Conservation (phyloP, 1,140 invertebrate genomes). For the Anagrus nilaparvatae region DNA sequence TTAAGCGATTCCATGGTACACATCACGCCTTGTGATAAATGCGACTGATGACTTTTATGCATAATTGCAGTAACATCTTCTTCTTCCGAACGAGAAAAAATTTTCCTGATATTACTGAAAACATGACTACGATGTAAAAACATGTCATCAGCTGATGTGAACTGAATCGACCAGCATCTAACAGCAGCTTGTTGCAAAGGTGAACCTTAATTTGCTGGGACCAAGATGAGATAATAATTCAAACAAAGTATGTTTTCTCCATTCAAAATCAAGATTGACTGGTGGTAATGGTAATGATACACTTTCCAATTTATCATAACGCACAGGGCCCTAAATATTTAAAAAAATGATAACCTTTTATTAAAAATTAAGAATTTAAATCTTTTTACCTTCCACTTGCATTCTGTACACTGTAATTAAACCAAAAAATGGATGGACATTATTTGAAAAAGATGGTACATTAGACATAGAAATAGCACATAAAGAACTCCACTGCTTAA, state of each 20-base stretch:
- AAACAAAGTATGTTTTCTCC: slow-evolving; percentile 49
- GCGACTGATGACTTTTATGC: slow-evolving; percentile 51
- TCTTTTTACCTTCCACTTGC: slow-evolving; percentile 58
- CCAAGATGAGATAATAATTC: slow-evolving; percentile 69
- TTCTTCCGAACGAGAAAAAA: slow-evolving; percentile 86
- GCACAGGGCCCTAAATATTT: slow-evolving; percentile 69
- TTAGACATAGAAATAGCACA: slow-evolving; percentile 26
- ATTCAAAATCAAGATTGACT: slow-evolving; percentile 41
- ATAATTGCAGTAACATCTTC: slow-evolving; percentile 48
- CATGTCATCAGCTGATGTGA: slow-evolving; percentile 77
- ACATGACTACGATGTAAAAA: slow-evolving; percentile 90
- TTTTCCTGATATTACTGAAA: slow-evolving; percentile 93
- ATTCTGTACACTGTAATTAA: slow-evolving; percentile 77
- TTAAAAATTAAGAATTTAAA: neutral
- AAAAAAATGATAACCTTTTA: too few species aligned
- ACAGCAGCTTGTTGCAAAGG: slow-evolving; percentile 86
- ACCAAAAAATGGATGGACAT: slow-evolving; percentile 60
- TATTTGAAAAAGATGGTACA: slow-evolving; percentile 25
- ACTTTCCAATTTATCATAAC: slow-evolving; percentile 84
- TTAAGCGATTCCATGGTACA: slow-evolving; percentile 54
- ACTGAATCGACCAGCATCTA: slow-evolving; percentile 85
- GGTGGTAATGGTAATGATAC: slow-evolving; percentile 65
- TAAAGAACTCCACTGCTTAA: slow-evolving; percentile 33
- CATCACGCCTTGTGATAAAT: slow-evolving; percentile 36
- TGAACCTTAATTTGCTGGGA: slow-evolving; percentile 58